Percentiles rank a stretch among this genome's conserved stretches.
Evolutionary conservation across 2,113 vertebrate species (phyloP).

Genomic region (Phyllostomus hastatus): DNA sequence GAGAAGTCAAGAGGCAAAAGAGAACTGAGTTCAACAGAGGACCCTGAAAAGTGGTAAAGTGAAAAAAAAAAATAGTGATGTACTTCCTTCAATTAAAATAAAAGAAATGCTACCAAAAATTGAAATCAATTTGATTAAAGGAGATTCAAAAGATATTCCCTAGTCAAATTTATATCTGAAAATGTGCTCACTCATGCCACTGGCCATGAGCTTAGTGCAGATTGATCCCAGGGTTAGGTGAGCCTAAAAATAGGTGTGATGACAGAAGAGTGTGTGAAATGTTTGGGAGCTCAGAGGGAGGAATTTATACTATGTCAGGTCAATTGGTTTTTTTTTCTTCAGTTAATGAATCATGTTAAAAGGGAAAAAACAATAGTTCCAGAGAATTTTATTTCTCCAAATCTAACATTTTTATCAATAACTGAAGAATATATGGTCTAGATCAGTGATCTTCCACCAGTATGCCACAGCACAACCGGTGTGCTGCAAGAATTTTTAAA

Average conservation of each 20-base stretch:
- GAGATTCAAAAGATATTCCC: not conserved
- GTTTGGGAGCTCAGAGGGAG: not conserved
- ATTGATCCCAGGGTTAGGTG: not conserved
- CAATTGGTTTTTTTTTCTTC: not conserved
- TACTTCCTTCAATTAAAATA: not conserved
- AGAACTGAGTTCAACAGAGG: not conserved
- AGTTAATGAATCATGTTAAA: not conserved
- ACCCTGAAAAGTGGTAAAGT: not conserved
- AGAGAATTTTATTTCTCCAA: not conserved
- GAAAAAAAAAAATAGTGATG: not conserved
- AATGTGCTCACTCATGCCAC: not conserved
- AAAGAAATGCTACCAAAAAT: not conserved
- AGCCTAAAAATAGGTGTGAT: not conserved
- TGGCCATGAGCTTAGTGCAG: not conserved
- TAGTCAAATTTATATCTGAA: not conserved
- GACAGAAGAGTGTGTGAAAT: not conserved
- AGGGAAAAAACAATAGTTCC: not conserved
- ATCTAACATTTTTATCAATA: not conserved
- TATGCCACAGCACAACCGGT: not conserved
- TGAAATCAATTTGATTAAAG: conserved; percentile 5
- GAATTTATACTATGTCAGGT: not conserved
- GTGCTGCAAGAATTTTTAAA: not conserved
- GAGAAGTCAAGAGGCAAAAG: not conserved
- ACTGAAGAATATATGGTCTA: not conserved
- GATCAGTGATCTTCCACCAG: not conserved